Evolutionary conservation across 2,888 invertebrate species (phyloP).

Genomic region (Leistus spinibarbis): DNA sequence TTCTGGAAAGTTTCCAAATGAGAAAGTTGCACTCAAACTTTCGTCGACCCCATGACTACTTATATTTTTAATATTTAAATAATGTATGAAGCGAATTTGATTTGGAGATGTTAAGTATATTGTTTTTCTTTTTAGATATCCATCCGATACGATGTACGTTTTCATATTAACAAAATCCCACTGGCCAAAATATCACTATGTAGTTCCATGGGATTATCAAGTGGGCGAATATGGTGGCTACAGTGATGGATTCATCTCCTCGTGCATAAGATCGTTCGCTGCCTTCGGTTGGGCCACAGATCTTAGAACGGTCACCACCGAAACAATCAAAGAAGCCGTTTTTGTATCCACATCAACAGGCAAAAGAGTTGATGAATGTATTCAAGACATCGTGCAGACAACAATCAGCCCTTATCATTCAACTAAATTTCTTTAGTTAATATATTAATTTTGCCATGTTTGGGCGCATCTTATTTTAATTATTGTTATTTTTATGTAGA

Average conservation of each 20-base stretch:
- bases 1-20: too few relatives aligned
- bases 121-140: conserved; percentile 60
- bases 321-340: conserved; percentile 25
- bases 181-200: conserved; percentile 83
- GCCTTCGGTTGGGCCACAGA: conserved; percentile 70
- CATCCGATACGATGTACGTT: conserved; percentile 74
- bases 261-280: conserved; percentile 72
- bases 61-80: too few relatives aligned
- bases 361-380: conserved; percentile 23
- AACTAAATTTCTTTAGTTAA: conserved; percentile 15
- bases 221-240: conserved; percentile 82
- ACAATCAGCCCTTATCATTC: conserved; percentile 7
- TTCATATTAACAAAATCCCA: conserved; percentile 76
- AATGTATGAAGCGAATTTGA: too few relatives aligned
- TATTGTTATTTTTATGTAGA: background rate
- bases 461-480: background rate
- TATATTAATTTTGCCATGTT: background rate
- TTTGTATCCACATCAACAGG: conserved; percentile 15
- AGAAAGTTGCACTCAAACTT: too few relatives aligned
- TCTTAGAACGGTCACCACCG: conserved; percentile 63
- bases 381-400: conserved; percentile 12
- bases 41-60: too few relatives aligned
- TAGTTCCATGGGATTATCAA: conserved; percentile 80
- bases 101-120: background rate
- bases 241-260: conserved; percentile 68